Evolutionary conservation across 2,888 invertebrate species (phyloP), one percentile per base, ranked within the genome.

Genomic region (Lasioglossum zephyrum): DNA sequence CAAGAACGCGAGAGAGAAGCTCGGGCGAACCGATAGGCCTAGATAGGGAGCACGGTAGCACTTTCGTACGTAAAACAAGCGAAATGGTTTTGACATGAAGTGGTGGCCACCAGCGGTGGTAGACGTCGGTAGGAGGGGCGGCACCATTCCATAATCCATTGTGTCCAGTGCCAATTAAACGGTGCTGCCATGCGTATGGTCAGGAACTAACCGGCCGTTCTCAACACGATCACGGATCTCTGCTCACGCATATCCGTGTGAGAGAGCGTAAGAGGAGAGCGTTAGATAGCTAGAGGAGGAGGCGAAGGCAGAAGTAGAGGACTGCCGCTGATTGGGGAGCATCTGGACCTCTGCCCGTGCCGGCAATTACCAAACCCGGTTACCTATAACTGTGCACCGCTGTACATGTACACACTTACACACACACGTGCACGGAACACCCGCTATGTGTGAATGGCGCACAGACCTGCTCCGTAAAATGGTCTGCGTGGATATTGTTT

Each of bases 101-200:
- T 94, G 93, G 81, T 82, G 88, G 84, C 87, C 87, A 83, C 83
- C 82, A 39, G 39, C 41, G 49, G 72, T 63, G 83, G 44, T 69
- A 66, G 79, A 60, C 53, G 75, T 47, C 39, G 60, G 77, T 3
- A 44, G 75, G 60, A 70, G 79, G 73, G 81, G 69, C 79, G 76
- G 80, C 87, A 91, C 93, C 92, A 88, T 94, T 93, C 94, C 92
- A 93, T 95, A 95, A 95, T 94, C 95, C 94, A 95, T 95, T 95
- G 95, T 95, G 93, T 94, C 94, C 94, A 93, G 93, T 94, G 94
- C 95, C 95, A 95, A 95, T 95, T 95, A 95, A 95, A 95, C 94
- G 94, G 94, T 94, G 93, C 94, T 92, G 89, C 93, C 94, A 95
- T 95, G 95, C 95, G 95, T 95, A 93, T 92, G 94, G 92, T 92